Base-by-base conservation (phyloP, 2,113 vertebrate species). In the Chamaea fasciata region DNA sequence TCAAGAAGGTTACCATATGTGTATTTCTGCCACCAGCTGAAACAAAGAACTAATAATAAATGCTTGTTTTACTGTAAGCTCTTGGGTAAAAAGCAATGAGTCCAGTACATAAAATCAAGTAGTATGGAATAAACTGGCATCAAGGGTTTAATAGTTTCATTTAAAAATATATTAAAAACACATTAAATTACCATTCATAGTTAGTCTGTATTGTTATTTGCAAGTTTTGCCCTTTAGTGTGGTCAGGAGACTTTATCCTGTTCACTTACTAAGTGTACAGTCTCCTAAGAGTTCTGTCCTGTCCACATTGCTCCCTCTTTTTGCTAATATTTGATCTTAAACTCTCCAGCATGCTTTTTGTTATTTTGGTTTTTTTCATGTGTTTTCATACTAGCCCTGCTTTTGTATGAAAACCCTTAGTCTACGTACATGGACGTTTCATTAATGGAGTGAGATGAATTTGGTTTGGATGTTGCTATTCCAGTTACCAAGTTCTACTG, bases 381-480 rank as follows among this genome's bases (percentile, higher is more conserved):
- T 49, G 10, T 76, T n/a, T n/a, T n/a, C n/a, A 13, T 75, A 8
- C 27, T 79, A 44, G 9, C 17, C 37, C 19, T 55, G 22, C 18
- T 79, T 83, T 87, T 88, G 21, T 82, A 35, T 7, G 3, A 56
- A 87, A 76, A 33, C 6, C 3, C 2, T 75, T 47, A 27, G 44
- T 80, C 41, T 39, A 52, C 0, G 0, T 39, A 52, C 0, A 0
- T 80, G 55, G 63, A 39, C 44, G 15, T 92, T 65, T 42, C 41
- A 78, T 96, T 83, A 79, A 44, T 73, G 79, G 42, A 83, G 46
- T 57, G 42, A 70, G 59, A 30, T 80, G 37, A 57, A 41, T 83
- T 92, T 69, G 81, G 31, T 73, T 79, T 93, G 67, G 53, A 47
- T 75, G 56, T 53, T 92, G 47, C 69, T 89, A n/a, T 69, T 92